Conservation (phyloP, 2,797 vertebrate species). For the Crenuchus spilurus region DNA sequence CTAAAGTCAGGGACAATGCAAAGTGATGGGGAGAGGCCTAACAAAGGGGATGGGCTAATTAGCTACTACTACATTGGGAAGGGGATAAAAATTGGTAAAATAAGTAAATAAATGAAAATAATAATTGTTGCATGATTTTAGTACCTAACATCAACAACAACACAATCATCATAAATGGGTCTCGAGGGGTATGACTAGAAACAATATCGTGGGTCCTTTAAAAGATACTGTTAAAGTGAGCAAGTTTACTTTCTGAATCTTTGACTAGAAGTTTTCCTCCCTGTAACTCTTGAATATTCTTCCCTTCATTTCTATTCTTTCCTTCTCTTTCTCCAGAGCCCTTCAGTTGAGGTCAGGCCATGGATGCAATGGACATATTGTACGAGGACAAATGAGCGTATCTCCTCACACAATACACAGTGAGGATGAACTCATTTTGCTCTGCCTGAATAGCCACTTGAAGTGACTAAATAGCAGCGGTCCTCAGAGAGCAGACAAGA, state of each 20-base stretch:
- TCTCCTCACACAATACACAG: constrained; percentile 1
- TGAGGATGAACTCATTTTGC: neutral
- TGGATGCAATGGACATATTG: neutral
- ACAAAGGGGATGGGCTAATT: too few relatives aligned
- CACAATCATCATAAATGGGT: too few relatives aligned
- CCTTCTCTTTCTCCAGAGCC: neutral
- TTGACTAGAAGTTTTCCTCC: neutral
- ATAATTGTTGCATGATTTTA: too few relatives aligned
- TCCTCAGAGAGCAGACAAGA: neutral
- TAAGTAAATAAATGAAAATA: too few relatives aligned
- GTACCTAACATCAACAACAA: too few relatives aligned
- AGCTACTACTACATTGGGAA: too few relatives aligned
- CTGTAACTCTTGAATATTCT: neutral
- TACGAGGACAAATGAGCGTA: neutral
- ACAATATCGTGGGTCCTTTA: too few relatives aligned
- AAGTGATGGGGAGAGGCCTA: too few relatives aligned
- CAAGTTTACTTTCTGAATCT: neutral
- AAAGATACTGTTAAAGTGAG: too few relatives aligned
- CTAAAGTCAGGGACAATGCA: too few relatives aligned
- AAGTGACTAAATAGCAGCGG: neutral
- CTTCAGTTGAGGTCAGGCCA: constrained; percentile 1
- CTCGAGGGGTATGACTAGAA: too few relatives aligned
- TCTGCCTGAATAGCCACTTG: neutral
- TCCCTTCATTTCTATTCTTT: neutral
- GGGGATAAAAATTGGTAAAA: too few relatives aligned